A percentile compares a stretch with the other conserved stretches of the same genome.
Evolutionary conservation across 2,113 vertebrate genomes (phyloP).

Genomic region (Hemichromis elongatus): DNA sequence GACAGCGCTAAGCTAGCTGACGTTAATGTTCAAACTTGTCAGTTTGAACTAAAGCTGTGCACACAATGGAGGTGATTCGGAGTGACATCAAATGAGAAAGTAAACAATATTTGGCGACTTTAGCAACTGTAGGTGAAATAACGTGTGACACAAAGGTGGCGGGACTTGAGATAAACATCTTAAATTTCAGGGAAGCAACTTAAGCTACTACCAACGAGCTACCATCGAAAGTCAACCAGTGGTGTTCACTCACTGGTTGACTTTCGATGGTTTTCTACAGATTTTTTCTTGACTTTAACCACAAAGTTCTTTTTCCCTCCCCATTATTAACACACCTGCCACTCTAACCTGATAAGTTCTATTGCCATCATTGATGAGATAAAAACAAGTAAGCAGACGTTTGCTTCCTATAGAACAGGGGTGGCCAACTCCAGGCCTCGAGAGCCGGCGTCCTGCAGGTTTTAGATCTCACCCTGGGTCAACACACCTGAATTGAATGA

Average conservation of each 20-base stretch:
- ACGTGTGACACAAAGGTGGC: neutral
- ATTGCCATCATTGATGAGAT: neutral
- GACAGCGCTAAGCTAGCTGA: neutral
- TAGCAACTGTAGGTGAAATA: neutral
- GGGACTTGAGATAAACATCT: fast-evolving
- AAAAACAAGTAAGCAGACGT: neutral
- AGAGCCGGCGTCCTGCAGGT: no score
- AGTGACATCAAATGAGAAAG: neutral
- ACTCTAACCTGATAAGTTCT: neutral
- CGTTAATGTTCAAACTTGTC: neutral
- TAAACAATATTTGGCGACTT: fast-evolving
- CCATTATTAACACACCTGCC: neutral
- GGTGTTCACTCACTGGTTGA: no score
- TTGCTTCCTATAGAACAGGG: fast-evolving
- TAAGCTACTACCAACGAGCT: fast-evolving
- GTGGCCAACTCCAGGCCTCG: no score
- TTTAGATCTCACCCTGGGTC: no score
- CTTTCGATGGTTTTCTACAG: fast-evolving
- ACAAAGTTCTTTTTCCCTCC: neutral
- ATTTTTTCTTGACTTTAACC: neutral
- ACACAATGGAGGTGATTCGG: neutral
- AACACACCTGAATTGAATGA: no score
- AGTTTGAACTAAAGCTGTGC: no score
- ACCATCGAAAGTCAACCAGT: no score
- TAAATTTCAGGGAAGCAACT: neutral